Base-by-base conservation (phyloP, 2,888 invertebrate species). In the Amphiduros pacificus region DNA sequence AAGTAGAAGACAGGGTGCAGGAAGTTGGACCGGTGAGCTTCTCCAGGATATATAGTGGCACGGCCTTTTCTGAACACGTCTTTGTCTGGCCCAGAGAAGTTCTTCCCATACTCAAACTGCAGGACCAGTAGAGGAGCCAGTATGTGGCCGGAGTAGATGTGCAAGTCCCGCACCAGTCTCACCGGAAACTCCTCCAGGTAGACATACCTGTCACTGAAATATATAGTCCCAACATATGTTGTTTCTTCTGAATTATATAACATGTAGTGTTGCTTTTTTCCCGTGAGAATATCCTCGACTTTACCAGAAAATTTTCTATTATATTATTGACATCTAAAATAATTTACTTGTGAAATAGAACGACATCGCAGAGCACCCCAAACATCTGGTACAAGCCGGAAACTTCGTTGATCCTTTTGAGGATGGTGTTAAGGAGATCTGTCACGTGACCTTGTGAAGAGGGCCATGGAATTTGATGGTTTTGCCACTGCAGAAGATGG, bases 1-100 rank as follows among this genome's bases (percentile, higher is more conserved):
- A 77, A 82, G 69, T 84, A 84, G 32, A 84, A 66, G 9, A 80
- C 80, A 3, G 84, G 84, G 65, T 84, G 84, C 0, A 84, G 73
- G 67, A 84, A 84, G 72, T 84, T 84, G 31, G 82, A 83, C 17
- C 69, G 58, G 63, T 83, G 81, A 6, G 82, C 83, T 31, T 78
- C 77, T 5, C 77, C 65, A 5, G 80, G 77, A 36, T 79, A 80
- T 2, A 77, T 80, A 2, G 76, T 79, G 1, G 83, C 83, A 41
- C 84, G 64, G 62, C 79, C 75, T 20, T 71, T 53, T 22, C 79
- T 70, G 72, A 84, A 84, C 24, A 82, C 78, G 69, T 84, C 84
- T 32, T 76, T 74, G 20, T 78, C 80, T 9, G 79, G 77, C 0
- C 77, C 79, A 0, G 84, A 84, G 71, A 83, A 84, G 61, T 80